These are phyloP conservation scores for Gorsachius magnificus DNA, from an alignment of 2,797 vertebrate species.

Conservation along the genomic window DNA sequence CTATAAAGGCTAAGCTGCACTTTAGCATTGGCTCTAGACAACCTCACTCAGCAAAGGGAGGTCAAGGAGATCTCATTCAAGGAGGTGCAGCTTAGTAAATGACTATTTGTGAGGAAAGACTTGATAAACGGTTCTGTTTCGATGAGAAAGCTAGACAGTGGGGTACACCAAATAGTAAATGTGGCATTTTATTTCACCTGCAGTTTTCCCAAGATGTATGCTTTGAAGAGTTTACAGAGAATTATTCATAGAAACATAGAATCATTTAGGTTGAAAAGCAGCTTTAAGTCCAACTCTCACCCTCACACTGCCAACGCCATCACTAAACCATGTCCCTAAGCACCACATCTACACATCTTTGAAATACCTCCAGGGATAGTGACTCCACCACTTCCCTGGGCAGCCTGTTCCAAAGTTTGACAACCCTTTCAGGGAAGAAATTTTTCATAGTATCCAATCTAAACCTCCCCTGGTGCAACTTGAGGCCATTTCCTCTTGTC, in stretches of 20 bases:
- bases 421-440: no score
- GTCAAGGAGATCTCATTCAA: constrained; percentile 3
- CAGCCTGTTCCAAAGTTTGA: no score
- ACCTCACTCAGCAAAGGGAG: background rate
- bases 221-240: background rate
- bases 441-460: no score
- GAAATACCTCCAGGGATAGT: no score
- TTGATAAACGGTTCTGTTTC: background rate
- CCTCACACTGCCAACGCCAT: background rate
- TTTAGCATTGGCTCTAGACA: constrained; percentile 36
- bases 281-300: background rate
- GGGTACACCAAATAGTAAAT: background rate
- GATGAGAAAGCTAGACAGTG: background rate
- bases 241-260: background rate
- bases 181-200: background rate
- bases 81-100: background rate
- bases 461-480: no score
- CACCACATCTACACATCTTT: background rate
- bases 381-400: no score
- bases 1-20: constrained; percentile 55
- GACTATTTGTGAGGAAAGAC: background rate
- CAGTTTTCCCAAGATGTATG: background rate
- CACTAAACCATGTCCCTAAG: background rate
- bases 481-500: no score
- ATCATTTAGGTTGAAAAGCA: background rate